Percentiles rank a stretch among this genome's conserved stretches.
Conservation (phyloP, 2,113 vertebrate species). For the Xenus cinereus region DNA sequence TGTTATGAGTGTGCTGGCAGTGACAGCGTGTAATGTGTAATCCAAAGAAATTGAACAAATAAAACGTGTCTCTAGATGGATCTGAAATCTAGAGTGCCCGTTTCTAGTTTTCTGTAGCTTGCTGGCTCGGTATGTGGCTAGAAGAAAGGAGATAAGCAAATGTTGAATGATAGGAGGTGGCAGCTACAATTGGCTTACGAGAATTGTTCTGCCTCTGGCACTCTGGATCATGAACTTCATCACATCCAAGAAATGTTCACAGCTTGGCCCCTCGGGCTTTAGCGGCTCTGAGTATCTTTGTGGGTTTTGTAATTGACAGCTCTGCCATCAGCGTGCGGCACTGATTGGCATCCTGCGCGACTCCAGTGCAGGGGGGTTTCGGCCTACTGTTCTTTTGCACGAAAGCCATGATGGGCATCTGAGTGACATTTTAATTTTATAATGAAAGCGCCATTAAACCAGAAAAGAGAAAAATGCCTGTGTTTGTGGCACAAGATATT, state of each 20-base stretch:
- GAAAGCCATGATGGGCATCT: conserved; percentile 46
- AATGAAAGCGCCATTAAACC: conserved; percentile 42
- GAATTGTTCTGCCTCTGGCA: conserved; percentile 50
- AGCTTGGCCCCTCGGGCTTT: conserved; percentile 52
- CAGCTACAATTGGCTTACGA: conserved; percentile 41
- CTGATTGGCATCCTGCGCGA: background rate
- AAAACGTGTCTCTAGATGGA: background rate
- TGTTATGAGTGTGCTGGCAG: background rate
- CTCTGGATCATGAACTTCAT: conserved; percentile 57
- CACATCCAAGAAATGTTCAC: conserved; percentile 64
- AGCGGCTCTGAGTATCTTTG: conserved; percentile 33
- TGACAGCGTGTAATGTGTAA: background rate
- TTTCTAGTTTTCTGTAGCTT: conserved; percentile 18
- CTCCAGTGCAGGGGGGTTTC: conserved; percentile 41
- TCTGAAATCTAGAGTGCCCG: background rate
- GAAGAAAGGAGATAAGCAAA: conserved; percentile 42
- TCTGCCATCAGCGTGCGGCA: background rate
- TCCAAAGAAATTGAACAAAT: background rate
- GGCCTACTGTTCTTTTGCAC: conserved; percentile 57
- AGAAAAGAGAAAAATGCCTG: conserved; percentile 18
- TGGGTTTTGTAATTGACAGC: conserved; percentile 60
- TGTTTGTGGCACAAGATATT: conserved; percentile 38
- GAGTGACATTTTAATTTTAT: conserved; percentile 74
- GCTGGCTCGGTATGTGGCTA: background rate
- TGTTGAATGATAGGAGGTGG: conserved; percentile 28